Evolutionary conservation across 2,888 invertebrate species (phyloP).

Genomic region (Pseudeuparius sepicola): DNA sequence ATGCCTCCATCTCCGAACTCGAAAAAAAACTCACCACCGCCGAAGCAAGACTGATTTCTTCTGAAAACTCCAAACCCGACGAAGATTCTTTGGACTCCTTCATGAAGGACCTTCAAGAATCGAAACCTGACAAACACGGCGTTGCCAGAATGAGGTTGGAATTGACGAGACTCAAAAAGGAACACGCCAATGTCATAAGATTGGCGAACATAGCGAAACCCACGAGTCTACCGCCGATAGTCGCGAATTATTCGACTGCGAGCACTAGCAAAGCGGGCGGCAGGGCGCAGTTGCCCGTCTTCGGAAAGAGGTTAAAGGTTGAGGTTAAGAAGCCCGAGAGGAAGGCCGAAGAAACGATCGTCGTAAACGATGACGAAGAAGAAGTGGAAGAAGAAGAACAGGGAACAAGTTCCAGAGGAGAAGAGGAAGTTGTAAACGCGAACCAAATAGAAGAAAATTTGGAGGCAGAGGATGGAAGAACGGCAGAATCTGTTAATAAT

Average conservation of each 20-base stretch:
- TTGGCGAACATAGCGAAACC: constrained; percentile 69
- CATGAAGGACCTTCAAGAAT: constrained; percentile 57
- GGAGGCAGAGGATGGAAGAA: constrained; percentile 9
- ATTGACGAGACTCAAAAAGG: constrained; percentile 56
- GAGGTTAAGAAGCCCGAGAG: too few relatives aligned
- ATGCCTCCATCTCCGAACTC: constrained; percentile 47
- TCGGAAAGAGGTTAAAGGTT: constrained; percentile 25
- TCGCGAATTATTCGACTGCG: constrained; percentile 23
- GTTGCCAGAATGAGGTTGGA: constrained; percentile 60
- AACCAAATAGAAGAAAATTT: neutral
- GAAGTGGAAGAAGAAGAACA: constrained; percentile 41
- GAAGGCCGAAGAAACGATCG: too few relatives aligned
- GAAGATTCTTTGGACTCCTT: constrained; percentile 74
- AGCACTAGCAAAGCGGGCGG: constrained; percentile 22
- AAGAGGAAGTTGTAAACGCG: neutral
- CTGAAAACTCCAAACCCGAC: constrained; percentile 34
- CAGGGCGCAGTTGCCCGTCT: constrained; percentile 17
- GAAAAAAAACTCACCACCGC: constrained; percentile 42
- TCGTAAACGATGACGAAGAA: constrained; percentile 43
- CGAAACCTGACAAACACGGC: constrained; percentile 43
- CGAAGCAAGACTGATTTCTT: constrained; percentile 38
- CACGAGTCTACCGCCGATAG: constrained; percentile 47
- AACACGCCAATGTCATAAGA: constrained; percentile 56
- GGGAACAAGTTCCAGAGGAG: neutral
- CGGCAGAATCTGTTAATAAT: constrained; percentile 4